Evolutionary conservation across 2,888 invertebrate species (phyloP).

Genomic region (Ochropleura leucogaster): DNA sequence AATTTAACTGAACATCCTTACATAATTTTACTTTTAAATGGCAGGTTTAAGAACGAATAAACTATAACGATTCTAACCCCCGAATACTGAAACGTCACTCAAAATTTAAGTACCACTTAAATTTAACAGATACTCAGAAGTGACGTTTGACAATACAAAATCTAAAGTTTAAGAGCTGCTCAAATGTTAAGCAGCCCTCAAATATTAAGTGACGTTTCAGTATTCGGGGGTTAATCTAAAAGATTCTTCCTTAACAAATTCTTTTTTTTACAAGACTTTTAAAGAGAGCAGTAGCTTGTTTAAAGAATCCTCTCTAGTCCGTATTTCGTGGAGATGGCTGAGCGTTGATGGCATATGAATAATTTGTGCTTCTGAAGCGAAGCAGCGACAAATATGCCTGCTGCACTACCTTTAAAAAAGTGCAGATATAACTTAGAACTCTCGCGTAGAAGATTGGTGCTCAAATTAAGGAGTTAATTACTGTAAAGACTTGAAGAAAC

Average conservation of each 20-base stretch:
- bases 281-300: conserved; percentile 48
- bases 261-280: conserved; percentile 36
- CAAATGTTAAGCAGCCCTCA: too few relatives aligned
- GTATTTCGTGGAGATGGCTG: conserved; percentile 51
- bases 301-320: conserved; percentile 53
- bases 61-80: too few relatives aligned
- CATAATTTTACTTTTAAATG: neutral
- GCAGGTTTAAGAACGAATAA: too few relatives aligned
- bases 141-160: too few relatives aligned
- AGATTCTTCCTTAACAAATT: neutral
- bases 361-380: conserved; percentile 57
- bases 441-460: conserved; percentile 34
- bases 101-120: too few relatives aligned
- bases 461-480: conserved; percentile 13
- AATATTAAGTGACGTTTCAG: too few relatives aligned
- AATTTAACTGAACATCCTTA: neutral
- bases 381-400: conserved; percentile 57
- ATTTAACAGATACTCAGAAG: too few relatives aligned
- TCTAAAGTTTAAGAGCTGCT: too few relatives aligned
- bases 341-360: conserved; percentile 65
- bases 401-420: conserved; percentile 11
- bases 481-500: neutral
- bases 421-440: conserved; percentile 27
- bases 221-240: too few relatives aligned
- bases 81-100: too few relatives aligned